Base-by-base conservation (phyloP, 2,888 invertebrate species). In the Melieria omissa region DNA sequence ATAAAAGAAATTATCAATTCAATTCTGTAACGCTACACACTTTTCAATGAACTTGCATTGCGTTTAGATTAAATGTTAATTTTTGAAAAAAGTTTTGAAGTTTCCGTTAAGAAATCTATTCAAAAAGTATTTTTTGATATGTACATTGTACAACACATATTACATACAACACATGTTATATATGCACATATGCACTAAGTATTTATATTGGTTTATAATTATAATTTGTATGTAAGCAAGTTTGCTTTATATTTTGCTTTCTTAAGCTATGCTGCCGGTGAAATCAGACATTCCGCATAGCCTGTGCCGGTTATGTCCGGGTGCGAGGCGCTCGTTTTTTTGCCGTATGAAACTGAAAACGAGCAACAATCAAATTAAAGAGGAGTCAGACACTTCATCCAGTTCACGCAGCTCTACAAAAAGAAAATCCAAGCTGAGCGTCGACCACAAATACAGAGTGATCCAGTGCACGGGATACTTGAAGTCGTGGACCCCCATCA, bases 391-490 rank as follows among this genome's bases (percentile, higher is more conserved):
- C 70, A 86, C 84, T 3, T 84, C 85, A 0, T 85, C 85, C 16
- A 84, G 85, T 63, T 85, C 86, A 6, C 83, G 83, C n/a, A 90
- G 89, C 79, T 92, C 89, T 74, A 90, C 90, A 74, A 89, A 91
- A 75, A 90, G 91, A 81, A 93, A 93, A 81, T 92, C 91, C 29
- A 89, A 90, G 74, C 69, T 85, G 4, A 81, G 77, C 83, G 75
- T 88, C 89, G 95, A 96, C 83, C 92, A 92, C 85, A 95, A 94
- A 83, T 97, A 95, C 87, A 92, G 92, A 79, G 94, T 96, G 6
- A 93, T 97, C 66, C 96, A 97, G 83, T 97, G 96, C 83, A 96
- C 95, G 4, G 97, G 97, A 0, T 97, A 97, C 84, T 87, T 98
- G 54, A 97, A 97, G 84, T 95, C 96, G 0, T 97, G 96, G 96